Conservation (phyloP, 1,140 invertebrate species). For the Leptinotarsa lineolata region DNA sequence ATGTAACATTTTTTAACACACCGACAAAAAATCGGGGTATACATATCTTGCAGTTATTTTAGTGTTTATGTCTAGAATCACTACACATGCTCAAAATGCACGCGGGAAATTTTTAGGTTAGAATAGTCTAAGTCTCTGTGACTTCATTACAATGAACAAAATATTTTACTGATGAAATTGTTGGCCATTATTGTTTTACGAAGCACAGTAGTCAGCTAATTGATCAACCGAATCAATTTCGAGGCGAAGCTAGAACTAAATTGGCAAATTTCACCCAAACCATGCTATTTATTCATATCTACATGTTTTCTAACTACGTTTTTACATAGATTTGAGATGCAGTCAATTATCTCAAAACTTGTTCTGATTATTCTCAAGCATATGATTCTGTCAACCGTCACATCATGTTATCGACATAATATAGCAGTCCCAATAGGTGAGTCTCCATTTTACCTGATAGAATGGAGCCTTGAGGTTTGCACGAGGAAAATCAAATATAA, state of each 20-base stretch:
- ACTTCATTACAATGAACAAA: constrained; percentile 50
- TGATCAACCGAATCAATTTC: constrained; percentile 19
- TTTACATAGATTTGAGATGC: constrained; percentile 45
- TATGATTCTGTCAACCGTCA: constrained; percentile 38
- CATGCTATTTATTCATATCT: constrained; percentile 45
- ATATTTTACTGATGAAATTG: constrained; percentile 9
- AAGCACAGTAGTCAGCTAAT: constrained; percentile 29
- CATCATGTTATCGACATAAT: constrained; percentile 52
- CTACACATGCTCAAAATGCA: constrained; percentile 51
- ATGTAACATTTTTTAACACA: not conserved
- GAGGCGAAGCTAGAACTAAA: constrained; percentile 42
- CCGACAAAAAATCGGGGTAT: not conserved
- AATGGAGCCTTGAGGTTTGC: constrained; percentile 72
- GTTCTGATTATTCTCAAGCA: constrained; percentile 44
- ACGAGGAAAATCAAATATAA: constrained; percentile 54
- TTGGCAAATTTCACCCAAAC: constrained; percentile 43
- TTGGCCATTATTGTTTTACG: constrained; percentile 20
- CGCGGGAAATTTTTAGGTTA: constrained; percentile 35
- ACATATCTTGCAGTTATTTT: constrained; percentile 14
- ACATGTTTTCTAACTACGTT: constrained; percentile 46
- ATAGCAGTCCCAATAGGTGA: constrained; percentile 56
- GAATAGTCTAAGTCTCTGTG: constrained; percentile 50
- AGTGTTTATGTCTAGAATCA: constrained; percentile 28
- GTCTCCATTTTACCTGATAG: constrained; percentile 69
- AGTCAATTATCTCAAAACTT: constrained; percentile 43